These are phyloP conservation scores for Nomada lathburiana DNA, from an alignment of 2,888 invertebrate species.

Conservation along the genomic window DNA sequence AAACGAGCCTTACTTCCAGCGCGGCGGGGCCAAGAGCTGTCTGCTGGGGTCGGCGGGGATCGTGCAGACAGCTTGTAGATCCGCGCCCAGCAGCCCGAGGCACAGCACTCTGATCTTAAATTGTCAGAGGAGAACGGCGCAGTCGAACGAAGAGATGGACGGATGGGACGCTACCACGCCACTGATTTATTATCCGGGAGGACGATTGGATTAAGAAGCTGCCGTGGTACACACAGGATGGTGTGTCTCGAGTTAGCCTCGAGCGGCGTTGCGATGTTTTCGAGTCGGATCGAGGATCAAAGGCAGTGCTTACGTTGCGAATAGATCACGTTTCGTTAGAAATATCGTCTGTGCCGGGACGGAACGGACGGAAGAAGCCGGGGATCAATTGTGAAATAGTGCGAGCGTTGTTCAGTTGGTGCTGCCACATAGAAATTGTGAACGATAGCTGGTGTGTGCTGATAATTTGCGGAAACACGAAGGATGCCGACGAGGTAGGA, in stretches of 20 bases:
- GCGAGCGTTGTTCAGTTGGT: neutral
- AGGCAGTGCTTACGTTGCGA: neutral
- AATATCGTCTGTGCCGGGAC: too few species aligned
- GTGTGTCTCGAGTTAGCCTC: neutral
- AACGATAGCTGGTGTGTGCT: neutral
- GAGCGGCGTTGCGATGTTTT: neutral
- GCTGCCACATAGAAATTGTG: neutral
- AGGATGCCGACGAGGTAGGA: slow-evolving; percentile 30
- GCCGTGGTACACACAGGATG: too few species aligned
- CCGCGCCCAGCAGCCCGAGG: slow-evolving; percentile 79
- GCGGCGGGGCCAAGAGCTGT: slow-evolving; percentile 43
- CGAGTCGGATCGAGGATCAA: neutral
- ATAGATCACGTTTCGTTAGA: neutral
- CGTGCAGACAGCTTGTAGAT: slow-evolving; percentile 73
- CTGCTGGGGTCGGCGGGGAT: slow-evolving; percentile 58
- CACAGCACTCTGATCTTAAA: slow-evolving; percentile 72
- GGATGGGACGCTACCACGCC: slow-evolving; percentile 78
- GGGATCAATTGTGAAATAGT: slow-evolving; percentile 6
- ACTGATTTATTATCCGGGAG: slow-evolving; percentile 68
- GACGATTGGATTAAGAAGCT: slow-evolving; percentile 44
- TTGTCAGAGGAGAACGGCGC: slow-evolving; percentile 71
- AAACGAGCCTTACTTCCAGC: slow-evolving; percentile 47
- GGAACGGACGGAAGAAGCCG: neutral
- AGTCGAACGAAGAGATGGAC: slow-evolving; percentile 80
- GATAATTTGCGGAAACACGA: slow-evolving; percentile 12